Evolutionary conservation across 37 sponge, comb jelly and placozoan genomes (phyloP).

Genomic region (Mnemiopsis leidyi): DNA sequence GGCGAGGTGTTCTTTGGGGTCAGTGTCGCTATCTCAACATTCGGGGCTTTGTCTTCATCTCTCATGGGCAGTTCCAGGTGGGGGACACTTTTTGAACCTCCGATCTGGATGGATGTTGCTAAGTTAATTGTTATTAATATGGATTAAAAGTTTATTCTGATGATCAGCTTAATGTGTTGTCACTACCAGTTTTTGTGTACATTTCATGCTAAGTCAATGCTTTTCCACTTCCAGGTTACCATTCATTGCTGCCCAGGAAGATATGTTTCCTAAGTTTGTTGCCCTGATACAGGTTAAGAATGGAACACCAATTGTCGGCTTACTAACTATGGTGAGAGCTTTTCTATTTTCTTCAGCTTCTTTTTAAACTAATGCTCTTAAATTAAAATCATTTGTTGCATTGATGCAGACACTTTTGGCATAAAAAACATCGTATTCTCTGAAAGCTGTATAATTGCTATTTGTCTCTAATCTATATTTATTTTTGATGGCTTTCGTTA

Average conservation of each 20-base stretch:
- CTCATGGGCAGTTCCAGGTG: conserved; percentile 25
- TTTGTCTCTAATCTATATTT: too few relatives aligned
- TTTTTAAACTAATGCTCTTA: neutral
- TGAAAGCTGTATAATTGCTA: too few relatives aligned
- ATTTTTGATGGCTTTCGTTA: too few relatives aligned
- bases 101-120: too few relatives aligned
- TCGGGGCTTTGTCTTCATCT: conserved; percentile 9
- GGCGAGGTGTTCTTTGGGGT: conserved; percentile 4
- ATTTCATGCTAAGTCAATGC: too few relatives aligned
- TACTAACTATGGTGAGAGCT: neutral
- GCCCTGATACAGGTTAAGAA: neutral
- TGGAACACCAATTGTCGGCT: conserved; percentile 6
- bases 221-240: neutral
- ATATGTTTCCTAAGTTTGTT: neutral
- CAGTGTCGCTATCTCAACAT: neutral
- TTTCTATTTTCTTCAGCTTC: neutral
- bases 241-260: conserved; percentile 31
- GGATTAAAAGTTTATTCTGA: too few relatives aligned
- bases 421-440: too few relatives aligned
- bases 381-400: too few relatives aligned
- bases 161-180: too few relatives aligned
- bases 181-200: too few relatives aligned
- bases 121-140: too few relatives aligned
- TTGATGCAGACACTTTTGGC: too few relatives aligned
- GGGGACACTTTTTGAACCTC: neutral